Evolutionary conservation across 2,797 vertebrate species (phyloP), one percentile per base, ranked within the genome.

Genomic region (Sebastes steindachneri): DNA sequence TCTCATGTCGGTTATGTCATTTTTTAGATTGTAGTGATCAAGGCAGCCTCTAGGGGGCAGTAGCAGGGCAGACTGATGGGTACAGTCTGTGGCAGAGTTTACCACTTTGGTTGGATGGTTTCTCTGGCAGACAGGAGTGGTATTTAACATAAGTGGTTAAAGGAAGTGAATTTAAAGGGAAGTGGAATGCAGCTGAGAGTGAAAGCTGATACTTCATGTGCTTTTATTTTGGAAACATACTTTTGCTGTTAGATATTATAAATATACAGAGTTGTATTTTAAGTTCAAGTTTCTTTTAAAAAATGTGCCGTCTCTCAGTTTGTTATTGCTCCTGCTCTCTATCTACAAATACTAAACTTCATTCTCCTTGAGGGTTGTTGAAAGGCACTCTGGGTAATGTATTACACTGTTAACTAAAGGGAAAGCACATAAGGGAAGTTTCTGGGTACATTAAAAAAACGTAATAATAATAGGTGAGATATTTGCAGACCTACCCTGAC

Each of bases 401-500:
- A 26, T 70, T 4, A 57, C 29, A 33, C n/a, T 23, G 48, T 29
- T 21, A 33, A 54, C 21, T 37, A 26, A 37, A 48, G 19, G 11
- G 7, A 31, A 48, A 48, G 17, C 17, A 48, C 17, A 19, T 19
- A 48, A 4, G 17, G 45, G 0, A 48, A 10, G 26, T 33, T 51
- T 21, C 3, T 31, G 4, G 14, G 45, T 45, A 45, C 15, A 45
- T 0, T 19, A 17, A 45, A 41, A 37, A 45, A 45, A 17, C 14
- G 5, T 37, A 37, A 28, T 29, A 29, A 29, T 51, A 57, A 14
- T 1, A 10, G 11, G 9, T 48, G n/a, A 45, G 2, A 9, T 59
- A 33, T 65, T 63, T 59, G 1, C 15, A 17, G 67, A 97, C 98
- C 92, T 95, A 99, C 98, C 97, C 93, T 97, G 97, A 94, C 96